Evolutionary conservation across 1,140 invertebrate genomes (phyloP), one percentile per base, ranked within the genome.

Genomic region (Colletes gigas): DNA sequence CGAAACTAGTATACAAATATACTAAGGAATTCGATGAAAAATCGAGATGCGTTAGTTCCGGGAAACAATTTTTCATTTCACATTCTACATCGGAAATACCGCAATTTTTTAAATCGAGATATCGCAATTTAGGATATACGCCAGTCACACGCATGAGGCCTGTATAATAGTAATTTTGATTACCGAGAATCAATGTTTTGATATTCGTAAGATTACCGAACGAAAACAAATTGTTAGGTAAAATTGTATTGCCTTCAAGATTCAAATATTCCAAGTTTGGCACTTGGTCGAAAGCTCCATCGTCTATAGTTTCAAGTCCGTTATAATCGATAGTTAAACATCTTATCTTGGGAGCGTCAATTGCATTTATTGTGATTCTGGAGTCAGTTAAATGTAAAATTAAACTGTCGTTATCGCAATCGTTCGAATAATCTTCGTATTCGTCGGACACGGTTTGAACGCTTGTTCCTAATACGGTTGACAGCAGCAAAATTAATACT

Each of bases 31-130:
- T 85, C 1, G 7, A 0, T 0, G 81, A 72, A 12, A 78, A 30
- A 30, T 81, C 41, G 9, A 85, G 52, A 76, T 72, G 39, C 15
- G 1, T 78, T n/a, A 84, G 52, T 47, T 67, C 74, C 1, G 80
- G 80, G 54, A 82, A 78, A 0, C 19, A 17, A 44, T 52, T 44
- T 0, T 0, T 0, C 19, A 0, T 0, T 4, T 0, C 2, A 14
- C n/a, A 47, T 0, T 0, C 0, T 3, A 78, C 8, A 0, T 0
- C 9, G 0, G 7, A 0, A 3, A 52, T 10, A 0, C 41, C 6
- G 3, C 0, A 15, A 4, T 39, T 0, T 6, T 4, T 6, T 21
- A 80, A 55, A 74, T 66, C 8, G n/a, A 80, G 55, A 50, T 74
- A 74, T 12, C n/a, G 14, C 9, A 80, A 59, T 41, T 74, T 12